phyloP scores from a whole-genome alignment of 2,888 invertebrate species.

The Neoscelio sp. region DNA sequence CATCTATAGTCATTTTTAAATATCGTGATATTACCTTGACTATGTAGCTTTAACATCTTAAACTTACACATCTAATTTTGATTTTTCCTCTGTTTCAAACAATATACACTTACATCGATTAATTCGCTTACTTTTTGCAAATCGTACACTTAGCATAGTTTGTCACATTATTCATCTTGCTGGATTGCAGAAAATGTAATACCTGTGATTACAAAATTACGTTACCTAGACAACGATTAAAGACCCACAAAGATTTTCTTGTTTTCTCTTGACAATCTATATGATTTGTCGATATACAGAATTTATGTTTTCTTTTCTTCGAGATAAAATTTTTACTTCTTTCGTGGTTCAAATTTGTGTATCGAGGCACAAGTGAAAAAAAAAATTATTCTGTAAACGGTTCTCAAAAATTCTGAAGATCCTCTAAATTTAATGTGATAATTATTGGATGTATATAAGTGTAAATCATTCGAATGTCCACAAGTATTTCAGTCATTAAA shows the following conservation, averaged over 20 bases:
- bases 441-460: no score
- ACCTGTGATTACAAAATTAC: neutral
- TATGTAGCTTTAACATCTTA: conserved; percentile 25
- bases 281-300: no score
- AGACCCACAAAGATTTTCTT: neutral
- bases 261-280: no score
- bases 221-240: conserved; percentile 10
- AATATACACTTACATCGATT: conserved; percentile 38
- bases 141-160: conserved; percentile 3
- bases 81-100: conserved; percentile 68
- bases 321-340: no score
- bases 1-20: conserved; percentile 19
- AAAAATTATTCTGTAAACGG: no score
- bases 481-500: no score
- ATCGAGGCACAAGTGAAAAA: no score
- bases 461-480: no score
- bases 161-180: conserved; percentile 25
- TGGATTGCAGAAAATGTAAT: conserved; percentile 40
- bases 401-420: no score
- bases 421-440: no score
- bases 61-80: conserved; percentile 72
- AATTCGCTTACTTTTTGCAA: conserved; percentile 1
- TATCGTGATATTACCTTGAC: conserved; percentile 28
- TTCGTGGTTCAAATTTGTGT: no score
- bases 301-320: no score